These are phyloP conservation scores for Ruditapes philippinarum DNA, from an alignment of 1,140 invertebrate species.

Conservation along the genomic window DNA sequence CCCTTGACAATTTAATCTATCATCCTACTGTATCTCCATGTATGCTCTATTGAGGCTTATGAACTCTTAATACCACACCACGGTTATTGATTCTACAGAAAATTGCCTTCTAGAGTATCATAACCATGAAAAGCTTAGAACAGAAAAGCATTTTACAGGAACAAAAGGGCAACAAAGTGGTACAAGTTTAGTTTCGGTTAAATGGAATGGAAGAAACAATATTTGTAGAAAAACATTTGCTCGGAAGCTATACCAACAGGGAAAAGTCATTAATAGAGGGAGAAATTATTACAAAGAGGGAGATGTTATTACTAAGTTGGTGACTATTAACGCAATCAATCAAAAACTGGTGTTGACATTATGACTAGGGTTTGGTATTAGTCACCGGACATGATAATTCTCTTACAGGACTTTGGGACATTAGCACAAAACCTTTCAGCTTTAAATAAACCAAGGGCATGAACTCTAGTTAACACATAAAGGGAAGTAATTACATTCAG, in stretches of 20 bases:
- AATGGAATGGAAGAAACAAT: constrained; percentile 2
- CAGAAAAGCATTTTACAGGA: background rate
- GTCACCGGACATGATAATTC: background rate
- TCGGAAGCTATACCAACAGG: background rate
- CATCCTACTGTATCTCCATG: constrained; percentile 21
- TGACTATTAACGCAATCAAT: background rate
- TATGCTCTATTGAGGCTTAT: background rate
- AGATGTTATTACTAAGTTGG: background rate
- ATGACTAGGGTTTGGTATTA: background rate
- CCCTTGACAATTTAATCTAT: constrained; percentile 55
- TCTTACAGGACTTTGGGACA: too few relatives aligned
- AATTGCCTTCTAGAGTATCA: constrained; percentile 17
- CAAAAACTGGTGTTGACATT: background rate
- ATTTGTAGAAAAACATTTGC: background rate
- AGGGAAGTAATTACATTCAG: too few relatives aligned
- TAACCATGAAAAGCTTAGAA: constrained; percentile 15
- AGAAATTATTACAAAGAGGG: background rate
- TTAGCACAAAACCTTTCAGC: too few relatives aligned
- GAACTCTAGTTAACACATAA: too few relatives aligned
- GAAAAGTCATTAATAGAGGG: too few relatives aligned
- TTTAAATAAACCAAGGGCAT: too few relatives aligned
- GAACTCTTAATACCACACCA: constrained; percentile 10
- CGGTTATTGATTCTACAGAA: constrained; percentile 9
- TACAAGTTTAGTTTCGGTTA: background rate
- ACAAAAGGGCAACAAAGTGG: constrained; percentile 12